Conservation (phyloP, 1,140 invertebrate species). For the Drepana arcuata region DNA sequence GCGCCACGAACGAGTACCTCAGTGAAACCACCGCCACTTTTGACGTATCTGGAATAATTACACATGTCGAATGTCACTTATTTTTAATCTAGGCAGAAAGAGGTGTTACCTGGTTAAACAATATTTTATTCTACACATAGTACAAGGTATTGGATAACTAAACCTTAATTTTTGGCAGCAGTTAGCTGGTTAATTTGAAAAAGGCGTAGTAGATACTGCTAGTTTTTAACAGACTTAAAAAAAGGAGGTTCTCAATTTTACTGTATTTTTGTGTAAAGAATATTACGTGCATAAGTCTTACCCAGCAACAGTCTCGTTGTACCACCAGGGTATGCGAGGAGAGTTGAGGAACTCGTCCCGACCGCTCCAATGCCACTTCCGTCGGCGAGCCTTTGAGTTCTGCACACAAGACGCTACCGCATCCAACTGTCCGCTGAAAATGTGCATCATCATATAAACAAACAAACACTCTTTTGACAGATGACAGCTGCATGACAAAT, state of each 20-base stretch:
- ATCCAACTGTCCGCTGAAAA: slow-evolving; percentile 43
- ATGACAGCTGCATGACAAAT: too few relatives aligned
- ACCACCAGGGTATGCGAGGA: slow-evolving; percentile 30
- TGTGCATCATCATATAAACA: too few relatives aligned
- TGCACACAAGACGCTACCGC: slow-evolving; percentile 33
- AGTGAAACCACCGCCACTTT: slow-evolving; percentile 79
- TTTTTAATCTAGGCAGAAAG: too few relatives aligned
- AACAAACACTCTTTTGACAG: too few relatives aligned
- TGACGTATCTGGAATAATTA: slow-evolving; percentile 75
- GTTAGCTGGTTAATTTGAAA: background rate
- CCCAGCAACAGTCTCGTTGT: slow-evolving; percentile 30
- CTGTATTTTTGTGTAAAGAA: background rate
- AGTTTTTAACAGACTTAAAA: too few relatives aligned
- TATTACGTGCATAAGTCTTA: slow-evolving; percentile 8
- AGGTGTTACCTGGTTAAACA: too few relatives aligned
- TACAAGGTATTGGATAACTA: too few relatives aligned
- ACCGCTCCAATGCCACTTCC: slow-evolving; percentile 32
- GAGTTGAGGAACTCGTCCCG: slow-evolving; percentile 27
- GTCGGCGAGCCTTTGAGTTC: slow-evolving; percentile 25
- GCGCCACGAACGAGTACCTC: slow-evolving; percentile 83
- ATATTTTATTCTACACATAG: too few relatives aligned
- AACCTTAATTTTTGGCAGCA: too few relatives aligned
- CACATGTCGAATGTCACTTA: too few relatives aligned
- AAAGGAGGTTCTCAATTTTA: too few relatives aligned
- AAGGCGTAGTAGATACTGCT: background rate